A percentile compares a stretch with the other conserved stretches of the same genome.
These are phyloP conservation scores for Eubasilissa splendida DNA, from an alignment of 2,888 invertebrate species.

Conservation along the genomic window DNA sequence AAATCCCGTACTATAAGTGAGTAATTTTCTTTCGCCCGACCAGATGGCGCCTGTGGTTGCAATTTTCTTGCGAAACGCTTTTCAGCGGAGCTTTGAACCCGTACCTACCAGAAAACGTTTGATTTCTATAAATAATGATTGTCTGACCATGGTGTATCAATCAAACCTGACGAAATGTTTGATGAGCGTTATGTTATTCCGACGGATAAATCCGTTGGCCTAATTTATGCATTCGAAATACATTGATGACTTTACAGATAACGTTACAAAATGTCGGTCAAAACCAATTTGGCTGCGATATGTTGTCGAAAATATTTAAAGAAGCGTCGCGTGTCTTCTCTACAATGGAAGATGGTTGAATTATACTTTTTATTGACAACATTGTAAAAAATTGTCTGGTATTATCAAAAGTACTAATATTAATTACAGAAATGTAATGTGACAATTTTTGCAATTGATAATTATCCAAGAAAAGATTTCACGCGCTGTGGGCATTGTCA, in stretches of 20 bases:
- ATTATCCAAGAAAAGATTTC: too few relatives aligned
- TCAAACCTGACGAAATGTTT: conserved; percentile 33
- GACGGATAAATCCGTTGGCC: conserved; percentile 40
- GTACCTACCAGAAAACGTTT: conserved; percentile 1
- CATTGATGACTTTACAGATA: conserved; percentile 3
- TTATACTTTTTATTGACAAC: too few relatives aligned
- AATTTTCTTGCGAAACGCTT: background rate
- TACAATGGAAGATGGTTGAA: too few relatives aligned
- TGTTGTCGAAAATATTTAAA: too few relatives aligned
- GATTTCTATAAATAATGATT: conserved; percentile 19
- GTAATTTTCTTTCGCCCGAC: background rate
- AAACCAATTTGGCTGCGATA: too few relatives aligned
- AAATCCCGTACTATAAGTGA: background rate
- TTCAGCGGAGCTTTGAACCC: conserved; percentile 5
- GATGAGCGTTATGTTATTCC: conserved; percentile 13
- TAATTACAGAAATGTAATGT: too few relatives aligned
- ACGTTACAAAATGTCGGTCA: too few relatives aligned
- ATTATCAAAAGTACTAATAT: too few relatives aligned
- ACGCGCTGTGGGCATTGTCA: too few relatives aligned
- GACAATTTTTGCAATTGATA: too few relatives aligned
- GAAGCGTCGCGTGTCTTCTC: too few relatives aligned
- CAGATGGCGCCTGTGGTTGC: conserved; percentile 25
- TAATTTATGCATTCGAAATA: conserved; percentile 24
- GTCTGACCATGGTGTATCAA: conserved; percentile 37
- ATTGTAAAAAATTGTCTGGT: too few relatives aligned